Base-by-base conservation (phyloP, 1,140 invertebrate species). In the Drosophila aff. region DNA sequence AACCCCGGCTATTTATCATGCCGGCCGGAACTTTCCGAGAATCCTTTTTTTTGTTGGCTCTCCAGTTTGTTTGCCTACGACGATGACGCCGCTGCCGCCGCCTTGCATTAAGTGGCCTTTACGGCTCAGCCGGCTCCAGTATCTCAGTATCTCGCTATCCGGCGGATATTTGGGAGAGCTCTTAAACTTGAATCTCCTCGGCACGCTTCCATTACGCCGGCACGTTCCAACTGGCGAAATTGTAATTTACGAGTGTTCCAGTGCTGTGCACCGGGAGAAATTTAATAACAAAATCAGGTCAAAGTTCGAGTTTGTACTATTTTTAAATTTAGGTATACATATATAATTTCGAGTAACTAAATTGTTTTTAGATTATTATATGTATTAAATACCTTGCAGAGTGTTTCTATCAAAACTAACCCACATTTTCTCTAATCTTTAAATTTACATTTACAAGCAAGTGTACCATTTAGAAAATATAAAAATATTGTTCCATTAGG, bases 31-130 rank as follows among this genome's bases (percentile, higher is more conserved):
- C 41, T 58, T 55, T 59, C 7, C 23, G 23, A 11, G 49, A 67
- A 82, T 79, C 79, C 79, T 74, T 82, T 74, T 57, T 62, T 55
- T 58, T 43, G 62, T 10, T 4, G n/a, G 23, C n/a, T 50, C 50
- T 41, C 31, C 36, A 28, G 64, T 58, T 60, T 74, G 68, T 49
- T 26, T 50, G 60, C 9, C 40, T 16, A 21, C 33, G 33, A 55
- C 46, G 23, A 49, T 49, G 46, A 9, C 47, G 59, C 77, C 60
- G 66, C 40, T 26, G 46, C 3, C 46, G 62, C 72, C 61, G 66
- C 40, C 59, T 31, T 26, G 78, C 59, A 44, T 87, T 87, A 87
- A 75, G 38, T 65, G 80, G 66, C 36, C 65, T 85, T 79, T 79
- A 74, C 41, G 74, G 63, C 50, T 85, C 59, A 64, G 49, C 46